Evolutionary conservation across 2,888 invertebrate species (phyloP).

Genomic region (Xestia sexstrigata): DNA sequence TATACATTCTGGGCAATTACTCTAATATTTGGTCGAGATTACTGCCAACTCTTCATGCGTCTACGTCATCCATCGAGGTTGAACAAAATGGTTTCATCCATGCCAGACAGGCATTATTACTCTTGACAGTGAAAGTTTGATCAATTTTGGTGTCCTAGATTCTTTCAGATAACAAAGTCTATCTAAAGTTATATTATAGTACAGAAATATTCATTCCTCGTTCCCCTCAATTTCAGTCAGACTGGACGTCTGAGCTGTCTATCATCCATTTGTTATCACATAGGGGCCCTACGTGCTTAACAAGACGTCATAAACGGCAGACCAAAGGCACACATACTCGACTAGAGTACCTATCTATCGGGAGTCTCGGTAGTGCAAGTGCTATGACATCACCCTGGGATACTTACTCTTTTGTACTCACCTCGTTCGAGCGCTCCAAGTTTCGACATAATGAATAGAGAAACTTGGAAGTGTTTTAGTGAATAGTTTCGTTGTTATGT

Average conservation of each 20-base stretch:
- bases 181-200: constrained; percentile 30
- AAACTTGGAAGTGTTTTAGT: constrained; percentile 16
- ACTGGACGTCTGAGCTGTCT: constrained; percentile 79
- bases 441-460: constrained; percentile 23
- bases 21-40: constrained; percentile 17
- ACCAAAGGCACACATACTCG: constrained; percentile 55
- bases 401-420: constrained; percentile 47
- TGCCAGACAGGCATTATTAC: constrained; percentile 58
- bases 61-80: constrained; percentile 32
- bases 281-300: constrained; percentile 70
- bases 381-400: constrained; percentile 59
- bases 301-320: constrained; percentile 67
- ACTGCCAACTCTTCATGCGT: constrained; percentile 38
- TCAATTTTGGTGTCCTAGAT: constrained; percentile 61
- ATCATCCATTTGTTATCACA: constrained; percentile 76
- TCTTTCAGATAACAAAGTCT: constrained; percentile 45
- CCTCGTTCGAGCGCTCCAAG: constrained; percentile 21
- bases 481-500: background rate
- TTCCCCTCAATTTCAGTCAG: constrained; percentile 52
- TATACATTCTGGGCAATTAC: constrained; percentile 52
- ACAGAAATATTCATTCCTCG: constrained; percentile 42
- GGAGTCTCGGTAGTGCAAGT: constrained; percentile 36
- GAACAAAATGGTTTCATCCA: constrained; percentile 52
- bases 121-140: constrained; percentile 71
- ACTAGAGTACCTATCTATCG: constrained; percentile 53